Base-by-base conservation (phyloP, 1,140 invertebrate species). In the Antheraea mylitta region DNA sequence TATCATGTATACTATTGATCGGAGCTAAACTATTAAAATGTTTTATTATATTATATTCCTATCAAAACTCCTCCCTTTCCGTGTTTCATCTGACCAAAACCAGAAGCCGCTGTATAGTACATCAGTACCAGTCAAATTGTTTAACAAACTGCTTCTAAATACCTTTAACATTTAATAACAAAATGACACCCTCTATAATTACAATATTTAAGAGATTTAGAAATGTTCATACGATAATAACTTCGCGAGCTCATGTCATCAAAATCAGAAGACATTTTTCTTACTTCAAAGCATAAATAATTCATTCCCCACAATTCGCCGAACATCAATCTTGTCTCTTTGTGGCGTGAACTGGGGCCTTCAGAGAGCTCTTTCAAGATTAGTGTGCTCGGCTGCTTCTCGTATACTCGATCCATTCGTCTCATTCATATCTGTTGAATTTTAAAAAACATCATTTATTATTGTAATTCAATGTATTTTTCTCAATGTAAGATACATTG, bases 371-470 rank as follows among this genome's bases (percentile, higher is more conserved):
- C 45, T 53, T 53, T 53, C 45, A 53, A 53, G 45, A 53, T 53
- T 53, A 53, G 45, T 53, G 45, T n/a, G 45, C 45, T 53, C 45
- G 11, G 45, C 11, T 53, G 45, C 45, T 53, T n/a, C 45, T 9
- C 11, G 16, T 16, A 53, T 9, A 53, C 45, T 53, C 45, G 45
- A 53, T 53, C 45, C 45, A 53, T 53, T 53, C 45, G 45, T 53
- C 45, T 53, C 45, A 53, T 53, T 53, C 45, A 53, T 53, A 53
- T 53, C 45, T 53, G 45, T 53, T 53, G 45, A 53, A 53, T 53
- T 53, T 53, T 53, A 53, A 53, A 53, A n/a, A 53, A 53, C 16
- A 13, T 53, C 45, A 53, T 53, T 53, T 53, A 53, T 53, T 53
- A 53, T 53, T 53, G 16, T 53, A 53, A 53, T 42, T 42, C 38